Base-by-base conservation (phyloP, 2,113 vertebrate species). In the Camelus dromedarius region DNA sequence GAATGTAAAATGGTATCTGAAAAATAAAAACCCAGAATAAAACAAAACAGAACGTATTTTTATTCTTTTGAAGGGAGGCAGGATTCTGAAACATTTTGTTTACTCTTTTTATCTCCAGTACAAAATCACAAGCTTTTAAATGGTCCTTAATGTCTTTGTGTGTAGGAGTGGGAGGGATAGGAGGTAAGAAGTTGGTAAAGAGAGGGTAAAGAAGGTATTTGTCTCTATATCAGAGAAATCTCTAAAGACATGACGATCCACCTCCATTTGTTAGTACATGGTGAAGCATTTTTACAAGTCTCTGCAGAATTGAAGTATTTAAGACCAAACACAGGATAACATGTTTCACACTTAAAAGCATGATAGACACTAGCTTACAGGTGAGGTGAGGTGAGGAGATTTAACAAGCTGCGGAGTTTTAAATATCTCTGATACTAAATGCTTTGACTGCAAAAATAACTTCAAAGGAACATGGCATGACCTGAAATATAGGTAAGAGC, bases 301-400 rank as follows among this genome's bases (percentile, higher is more conserved):
- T 90, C 64, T 85, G 69, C 19, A 70, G 73, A 94, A 32, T 3
- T 83, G 24, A 81, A 70, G 7, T 66, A 69, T 89, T 92, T 80
- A 64, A 95, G 72, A 91, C 48, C 80, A 93, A 95, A 93, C 70
- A 83, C n/a, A 81, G 83, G 72, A 58, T 48, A 89, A 90, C 8
- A 19, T 96, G 79, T 86, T 96, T 96, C 92, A 92, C 94, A 96
- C 86, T 92, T 92, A 76, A 95, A 93, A 96, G 80, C 66, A 62
- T 92, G 70, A 84, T 4, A 92, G 88, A 92, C 58, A 95, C 42
- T 46, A 76, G 32, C 64, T 97, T 87, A 79, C 46, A 56, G 66
- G 58, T 93, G 75, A 96, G 77, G 89, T 76, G 52, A 96, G 67
- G 54, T 79, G 89, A 92, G n/a, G 66, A 8, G 35, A 82, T 81